Percentiles rank a stretch among this genome's conserved stretches.
Evolutionary conservation across 1,140 invertebrate species (phyloP).

Genomic region (Laupala kohalensis): DNA sequence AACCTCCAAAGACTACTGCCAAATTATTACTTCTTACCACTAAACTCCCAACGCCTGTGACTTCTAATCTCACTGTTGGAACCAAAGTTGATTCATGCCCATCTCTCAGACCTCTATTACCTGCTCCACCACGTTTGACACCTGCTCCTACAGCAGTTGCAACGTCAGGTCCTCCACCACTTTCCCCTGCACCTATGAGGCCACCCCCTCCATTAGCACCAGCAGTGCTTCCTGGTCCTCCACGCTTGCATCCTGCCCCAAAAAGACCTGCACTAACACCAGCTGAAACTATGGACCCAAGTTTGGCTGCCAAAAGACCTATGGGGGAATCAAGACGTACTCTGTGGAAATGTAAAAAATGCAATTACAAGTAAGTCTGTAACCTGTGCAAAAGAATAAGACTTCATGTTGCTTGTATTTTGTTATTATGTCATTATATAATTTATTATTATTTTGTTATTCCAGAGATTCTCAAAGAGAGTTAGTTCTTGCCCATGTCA

Average conservation of each 20-base stretch:
- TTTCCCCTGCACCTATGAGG: constrained; percentile 17
- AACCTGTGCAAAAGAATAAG: not conserved
- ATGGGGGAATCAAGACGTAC: constrained; percentile 38
- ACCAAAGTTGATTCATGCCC: no score
- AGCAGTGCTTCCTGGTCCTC: constrained; percentile 5
- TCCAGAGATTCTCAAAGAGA: constrained; percentile 46
- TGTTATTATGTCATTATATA: not conserved
- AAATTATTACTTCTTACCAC: no score
- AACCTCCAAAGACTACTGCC: no score
- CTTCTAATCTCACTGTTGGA: not conserved
- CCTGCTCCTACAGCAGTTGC: constrained; percentile 6
- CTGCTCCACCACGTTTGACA: constrained; percentile 15
- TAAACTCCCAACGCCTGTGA: constrained; percentile 7
- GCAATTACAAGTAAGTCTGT: constrained; percentile 65
- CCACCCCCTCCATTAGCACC: constrained; percentile 25
- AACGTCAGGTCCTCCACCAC: not conserved
- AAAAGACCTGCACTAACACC: not conserved
- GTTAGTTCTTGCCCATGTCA: constrained; percentile 49
- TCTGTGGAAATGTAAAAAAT: constrained; percentile 71
- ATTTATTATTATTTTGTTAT: constrained; percentile 10
- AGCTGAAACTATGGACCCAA: not conserved
- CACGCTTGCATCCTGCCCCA: not conserved
- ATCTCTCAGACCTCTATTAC: not conserved
- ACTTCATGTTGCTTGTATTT: not conserved
- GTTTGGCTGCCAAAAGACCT: not conserved